Conservation (phyloP, 1,140 invertebrate genomes). For the Piezodorus guildinii region DNA sequence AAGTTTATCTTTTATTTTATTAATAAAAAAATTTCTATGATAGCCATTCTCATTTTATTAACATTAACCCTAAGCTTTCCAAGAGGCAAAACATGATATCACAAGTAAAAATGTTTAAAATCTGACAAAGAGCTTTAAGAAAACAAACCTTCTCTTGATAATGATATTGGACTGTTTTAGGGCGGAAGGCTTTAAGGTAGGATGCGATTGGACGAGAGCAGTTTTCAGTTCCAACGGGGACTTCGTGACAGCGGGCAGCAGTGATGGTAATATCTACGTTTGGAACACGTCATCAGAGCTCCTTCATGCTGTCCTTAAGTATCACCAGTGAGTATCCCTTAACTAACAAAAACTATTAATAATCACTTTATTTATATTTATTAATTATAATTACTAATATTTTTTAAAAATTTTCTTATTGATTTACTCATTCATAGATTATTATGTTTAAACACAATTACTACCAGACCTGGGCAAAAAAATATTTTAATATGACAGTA, state of each 20-base stretch:
- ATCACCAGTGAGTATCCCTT: slow-evolving; percentile 63
- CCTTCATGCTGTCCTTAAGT: slow-evolving; percentile 72
- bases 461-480: not conserved
- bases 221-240: slow-evolving; percentile 82
- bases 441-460: not conserved
- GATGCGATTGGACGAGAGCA: slow-evolving; percentile 85
- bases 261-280: slow-evolving; percentile 81
- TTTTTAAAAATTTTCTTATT: not conserved
- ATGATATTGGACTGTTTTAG: slow-evolving; percentile 38
- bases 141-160: no score
- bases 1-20: no score
- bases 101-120: no score
- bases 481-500: not conserved
- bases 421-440: no score
- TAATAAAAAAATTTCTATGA: no score
- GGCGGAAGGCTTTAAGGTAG: slow-evolving; percentile 87
- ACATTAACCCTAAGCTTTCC: no score
- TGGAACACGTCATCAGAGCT: slow-evolving; percentile 74
- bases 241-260: slow-evolving; percentile 78
- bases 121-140: no score
- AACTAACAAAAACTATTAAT: no score
- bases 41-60: no score
- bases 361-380: not conserved
- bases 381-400: not conserved
- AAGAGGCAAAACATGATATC: no score